Conservation (phyloP, 1,140 invertebrate species). For the Amyelois transitella region DNA sequence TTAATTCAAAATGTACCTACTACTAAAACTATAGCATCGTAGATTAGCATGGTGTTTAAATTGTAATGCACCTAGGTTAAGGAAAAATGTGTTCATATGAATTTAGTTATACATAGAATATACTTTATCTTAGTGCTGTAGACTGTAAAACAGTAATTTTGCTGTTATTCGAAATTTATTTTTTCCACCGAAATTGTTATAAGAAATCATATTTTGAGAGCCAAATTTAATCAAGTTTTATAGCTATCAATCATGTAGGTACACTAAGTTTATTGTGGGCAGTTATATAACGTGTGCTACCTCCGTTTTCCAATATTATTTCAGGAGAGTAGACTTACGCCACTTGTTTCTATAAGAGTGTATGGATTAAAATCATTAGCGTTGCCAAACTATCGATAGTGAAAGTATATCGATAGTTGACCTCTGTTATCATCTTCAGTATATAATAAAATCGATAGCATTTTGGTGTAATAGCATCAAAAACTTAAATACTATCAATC, state of each 20-base stretch:
- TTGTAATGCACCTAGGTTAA: constrained; percentile 58
- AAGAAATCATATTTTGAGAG: neutral
- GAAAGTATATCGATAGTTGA: too few species aligned
- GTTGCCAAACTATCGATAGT: too few species aligned
- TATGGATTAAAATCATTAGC: too few species aligned
- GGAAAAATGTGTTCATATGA: constrained; percentile 71
- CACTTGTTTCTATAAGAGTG: neutral
- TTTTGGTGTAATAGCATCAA: too few species aligned
- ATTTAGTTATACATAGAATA: constrained; percentile 58
- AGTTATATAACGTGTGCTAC: neutral
- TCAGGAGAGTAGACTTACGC: neutral
- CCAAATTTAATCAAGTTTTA: neutral
- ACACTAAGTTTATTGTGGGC: neutral
- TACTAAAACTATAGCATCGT: constrained; percentile 32
- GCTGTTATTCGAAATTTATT: constrained; percentile 1
- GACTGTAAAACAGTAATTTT: constrained; percentile 54
- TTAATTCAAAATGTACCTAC: constrained; percentile 27
- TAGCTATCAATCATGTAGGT: neutral
- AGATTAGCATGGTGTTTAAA: constrained; percentile 51
- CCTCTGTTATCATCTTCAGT: too few species aligned
- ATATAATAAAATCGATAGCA: too few species aligned
- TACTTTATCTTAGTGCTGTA: constrained; percentile 49
- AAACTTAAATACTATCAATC: too few species aligned
- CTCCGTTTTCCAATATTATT: neutral
- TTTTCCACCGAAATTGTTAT: neutral